Evolutionary conservation across 92 coral and sea anemone species (phyloP).

Genomic region (Scolanthus callimorphus): DNA sequence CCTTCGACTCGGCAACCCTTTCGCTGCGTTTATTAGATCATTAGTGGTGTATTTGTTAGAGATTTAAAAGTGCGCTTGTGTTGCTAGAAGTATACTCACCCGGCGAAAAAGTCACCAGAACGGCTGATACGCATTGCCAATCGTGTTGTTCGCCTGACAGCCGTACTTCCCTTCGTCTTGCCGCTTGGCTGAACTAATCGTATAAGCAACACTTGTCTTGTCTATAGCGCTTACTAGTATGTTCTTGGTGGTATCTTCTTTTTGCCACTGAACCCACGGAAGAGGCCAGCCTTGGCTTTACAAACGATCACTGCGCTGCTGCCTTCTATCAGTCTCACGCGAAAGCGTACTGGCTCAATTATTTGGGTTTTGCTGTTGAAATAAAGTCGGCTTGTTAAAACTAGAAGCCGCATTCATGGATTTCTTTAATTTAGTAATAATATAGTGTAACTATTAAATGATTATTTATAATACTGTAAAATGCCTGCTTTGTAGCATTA

Average conservation of each 20-base stretch:
- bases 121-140: too few species aligned
- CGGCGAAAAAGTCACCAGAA: too few species aligned
- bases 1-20: too few species aligned
- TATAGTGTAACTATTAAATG: too few species aligned
- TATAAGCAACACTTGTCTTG: constrained; percentile 9
- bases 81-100: too few species aligned
- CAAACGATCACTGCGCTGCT: constrained; percentile 12
- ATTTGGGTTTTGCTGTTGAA: constrained; percentile 11
- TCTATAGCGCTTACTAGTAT: background rate
- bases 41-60: too few species aligned
- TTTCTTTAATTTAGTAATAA: too few species aligned
- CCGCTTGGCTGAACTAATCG: constrained; percentile 5
- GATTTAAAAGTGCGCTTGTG: too few species aligned
- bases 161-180: constrained; percentile 4
- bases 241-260: constrained; percentile 14
- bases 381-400: background rate
- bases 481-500: too few species aligned
- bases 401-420: too few species aligned
- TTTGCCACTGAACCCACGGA: constrained; percentile 46
- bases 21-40: too few species aligned
- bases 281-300: constrained; percentile 63
- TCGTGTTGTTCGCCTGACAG: constrained; percentile 22
- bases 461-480: too few species aligned
- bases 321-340: background rate
- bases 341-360: constrained; percentile 2